phyloP scores from a whole-genome alignment of 64 coral and sea anemone species.

The Cladopsammia gracilis region DNA sequence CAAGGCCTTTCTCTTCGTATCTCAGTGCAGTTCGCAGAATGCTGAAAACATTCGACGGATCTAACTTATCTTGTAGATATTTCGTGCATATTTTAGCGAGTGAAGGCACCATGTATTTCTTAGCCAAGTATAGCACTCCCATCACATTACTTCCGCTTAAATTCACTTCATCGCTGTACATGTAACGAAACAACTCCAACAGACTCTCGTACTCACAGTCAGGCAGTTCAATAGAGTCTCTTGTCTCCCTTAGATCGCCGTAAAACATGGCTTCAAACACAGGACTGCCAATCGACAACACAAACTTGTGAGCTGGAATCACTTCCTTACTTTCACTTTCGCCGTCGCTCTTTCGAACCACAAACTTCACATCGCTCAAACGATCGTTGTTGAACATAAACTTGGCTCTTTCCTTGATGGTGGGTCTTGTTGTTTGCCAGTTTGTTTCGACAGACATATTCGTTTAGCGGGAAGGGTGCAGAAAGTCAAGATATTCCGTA shows the following conservation, averaged over 20 bases:
- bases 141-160: constrained; percentile 33
- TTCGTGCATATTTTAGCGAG: background rate
- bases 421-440: constrained; percentile 4
- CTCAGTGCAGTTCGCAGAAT: background rate
- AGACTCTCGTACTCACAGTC: constrained; percentile 11
- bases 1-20: background rate
- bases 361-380: constrained; percentile 20
- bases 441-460: background rate
- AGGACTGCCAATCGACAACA: constrained; percentile 33
- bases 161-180: constrained; percentile 37
- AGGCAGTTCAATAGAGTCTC: constrained; percentile 29
- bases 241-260: background rate
- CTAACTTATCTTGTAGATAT: background rate
- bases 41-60: constrained; percentile 14
- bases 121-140: constrained; percentile 42
- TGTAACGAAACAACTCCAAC: constrained; percentile 29
- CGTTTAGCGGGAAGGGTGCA: too few relatives aligned
- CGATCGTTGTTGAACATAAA: constrained; percentile 17
- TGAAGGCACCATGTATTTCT: constrained; percentile 36
- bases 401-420: constrained; percentile 15
- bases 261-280: constrained; percentile 54
- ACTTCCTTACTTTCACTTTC: background rate
- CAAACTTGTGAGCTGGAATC: constrained; percentile 35
- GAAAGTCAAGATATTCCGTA: too few relatives aligned
- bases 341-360: background rate